A percentile compares a stretch with the other conserved stretches of the same genome.
phyloP scores from a whole-genome alignment of 2,888 invertebrate species.

The Acronicta leporina region DNA sequence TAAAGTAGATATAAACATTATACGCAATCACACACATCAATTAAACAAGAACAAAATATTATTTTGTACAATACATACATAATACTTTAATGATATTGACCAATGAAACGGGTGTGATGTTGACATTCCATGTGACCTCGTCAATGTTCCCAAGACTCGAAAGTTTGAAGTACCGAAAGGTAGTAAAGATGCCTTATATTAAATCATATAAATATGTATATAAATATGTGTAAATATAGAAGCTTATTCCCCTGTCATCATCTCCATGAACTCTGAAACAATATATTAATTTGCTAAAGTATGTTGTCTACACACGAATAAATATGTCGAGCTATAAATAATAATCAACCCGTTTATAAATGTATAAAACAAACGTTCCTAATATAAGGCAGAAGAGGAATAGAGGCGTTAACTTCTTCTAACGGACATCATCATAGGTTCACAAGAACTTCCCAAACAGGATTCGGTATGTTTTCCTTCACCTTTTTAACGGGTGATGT shows the following conservation, averaged over 20 bases:
- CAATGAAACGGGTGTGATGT: constrained; percentile 68
- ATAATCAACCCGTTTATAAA: no score
- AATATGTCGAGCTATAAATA: neutral
- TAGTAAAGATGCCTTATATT: constrained; percentile 78
- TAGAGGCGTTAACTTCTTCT: no score
- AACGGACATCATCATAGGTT: no score
- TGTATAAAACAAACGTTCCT: no score
- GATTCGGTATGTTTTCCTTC: no score
- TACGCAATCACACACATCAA: constrained; percentile 86
- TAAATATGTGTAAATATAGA: constrained; percentile 73
- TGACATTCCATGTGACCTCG: constrained; percentile 66
- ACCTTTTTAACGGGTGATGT: no score
- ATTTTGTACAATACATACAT: constrained; percentile 87
- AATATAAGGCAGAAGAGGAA: no score
- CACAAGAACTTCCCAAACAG: no score
- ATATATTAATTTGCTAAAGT: constrained; percentile 56
- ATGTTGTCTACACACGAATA: constrained; percentile 7
- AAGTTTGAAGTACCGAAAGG: constrained; percentile 81
- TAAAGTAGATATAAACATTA: constrained; percentile 86
- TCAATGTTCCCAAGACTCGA: constrained; percentile 79
- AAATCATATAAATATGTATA: constrained; percentile 71
- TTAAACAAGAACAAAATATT: constrained; percentile 82
- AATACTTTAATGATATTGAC: constrained; percentile 77
- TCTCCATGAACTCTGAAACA: constrained; percentile 97
- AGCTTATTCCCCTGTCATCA: constrained; percentile 97